These are phyloP conservation scores for Sclerodermus sp. DNA, from an alignment of 2,888 invertebrate genomes.

Conservation along the genomic window DNA sequence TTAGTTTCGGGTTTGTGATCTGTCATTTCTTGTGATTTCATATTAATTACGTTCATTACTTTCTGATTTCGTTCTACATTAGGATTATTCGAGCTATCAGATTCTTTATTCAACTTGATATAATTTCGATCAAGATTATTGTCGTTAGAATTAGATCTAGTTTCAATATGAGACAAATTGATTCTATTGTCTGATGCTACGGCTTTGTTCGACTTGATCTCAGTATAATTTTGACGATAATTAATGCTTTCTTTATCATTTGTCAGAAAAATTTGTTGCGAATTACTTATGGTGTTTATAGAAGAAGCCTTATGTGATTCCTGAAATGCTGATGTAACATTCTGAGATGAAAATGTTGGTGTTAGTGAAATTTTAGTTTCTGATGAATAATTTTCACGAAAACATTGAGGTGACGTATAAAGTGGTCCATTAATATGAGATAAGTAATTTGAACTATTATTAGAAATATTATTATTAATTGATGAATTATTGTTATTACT, in stretches of 20 bases:
- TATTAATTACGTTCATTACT: constrained; percentile 14
- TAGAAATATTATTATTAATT: constrained; percentile 15
- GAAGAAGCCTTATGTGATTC: constrained; percentile 17
- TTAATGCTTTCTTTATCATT: too few relatives aligned
- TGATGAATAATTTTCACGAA: constrained; percentile 31
- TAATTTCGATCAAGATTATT: constrained; percentile 25
- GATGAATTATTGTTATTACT: constrained; percentile 26
- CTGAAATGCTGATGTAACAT: constrained; percentile 21
- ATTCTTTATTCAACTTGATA: constrained; percentile 22
- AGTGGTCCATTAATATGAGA: constrained; percentile 21
- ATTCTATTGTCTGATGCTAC: too few relatives aligned
- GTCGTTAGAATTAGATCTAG: too few relatives aligned
- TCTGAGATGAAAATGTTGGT: constrained; percentile 24
- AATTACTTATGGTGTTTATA: constrained; percentile 11
- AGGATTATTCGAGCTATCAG: constrained; percentile 7
- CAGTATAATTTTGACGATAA: too few relatives aligned
- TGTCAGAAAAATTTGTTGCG: constrained; percentile 22
- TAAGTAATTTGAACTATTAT: constrained; percentile 18
- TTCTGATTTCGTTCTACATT: constrained; percentile 20
- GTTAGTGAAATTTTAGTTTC: constrained; percentile 29
- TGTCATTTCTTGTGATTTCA: constrained; percentile 23
- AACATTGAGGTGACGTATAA: constrained; percentile 29
- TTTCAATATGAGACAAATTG: too few relatives aligned
- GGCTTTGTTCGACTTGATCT: too few relatives aligned
- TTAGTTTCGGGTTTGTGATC: constrained; percentile 18